phyloP scores from a whole-genome alignment of 2,113 vertebrate genomes.

The Bungarus multicinctus region DNA sequence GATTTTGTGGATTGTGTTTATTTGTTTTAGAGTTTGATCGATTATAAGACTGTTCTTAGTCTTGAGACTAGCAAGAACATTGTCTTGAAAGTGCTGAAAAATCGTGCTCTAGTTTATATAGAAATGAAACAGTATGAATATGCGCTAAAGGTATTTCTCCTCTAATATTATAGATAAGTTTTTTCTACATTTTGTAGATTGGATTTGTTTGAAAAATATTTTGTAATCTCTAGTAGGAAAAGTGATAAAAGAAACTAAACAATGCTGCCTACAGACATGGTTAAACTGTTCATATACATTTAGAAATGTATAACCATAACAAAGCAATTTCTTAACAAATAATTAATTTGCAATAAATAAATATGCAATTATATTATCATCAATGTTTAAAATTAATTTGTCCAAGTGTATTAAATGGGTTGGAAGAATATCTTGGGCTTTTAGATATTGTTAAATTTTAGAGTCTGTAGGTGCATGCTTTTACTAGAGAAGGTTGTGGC shows the following conservation, averaged over 20 bases:
- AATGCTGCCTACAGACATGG: background rate
- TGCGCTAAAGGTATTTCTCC: slow-evolving; percentile 69
- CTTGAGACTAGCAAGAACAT: slow-evolving; percentile 65
- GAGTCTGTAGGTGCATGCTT: background rate
- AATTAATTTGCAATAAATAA: background rate
- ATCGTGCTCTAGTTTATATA: slow-evolving; percentile 71
- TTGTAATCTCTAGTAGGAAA: background rate
- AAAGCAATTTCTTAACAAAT: background rate
- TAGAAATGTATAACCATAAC: background rate
- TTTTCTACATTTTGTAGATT: background rate
- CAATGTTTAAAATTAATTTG: background rate
- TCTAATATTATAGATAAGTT: background rate
- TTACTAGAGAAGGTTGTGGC: background rate
- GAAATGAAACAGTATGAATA: slow-evolving; percentile 62
- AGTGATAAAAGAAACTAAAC: background rate
- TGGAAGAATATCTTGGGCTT: background rate
- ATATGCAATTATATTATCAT: background rate
- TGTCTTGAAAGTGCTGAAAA: slow-evolving; percentile 69
- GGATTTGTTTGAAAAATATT: background rate
- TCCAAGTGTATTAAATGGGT: background rate
- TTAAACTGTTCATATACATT: background rate
- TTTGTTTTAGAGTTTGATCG: slow-evolving; percentile 72
- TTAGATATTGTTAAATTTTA: background rate
- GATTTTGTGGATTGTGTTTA: slow-evolving; percentile 3
- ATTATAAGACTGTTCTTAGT: slow-evolving; percentile 74